phyloP scores from a whole-genome alignment of 2,888 invertebrate species.

The Cataglyphis albicans region DNA sequence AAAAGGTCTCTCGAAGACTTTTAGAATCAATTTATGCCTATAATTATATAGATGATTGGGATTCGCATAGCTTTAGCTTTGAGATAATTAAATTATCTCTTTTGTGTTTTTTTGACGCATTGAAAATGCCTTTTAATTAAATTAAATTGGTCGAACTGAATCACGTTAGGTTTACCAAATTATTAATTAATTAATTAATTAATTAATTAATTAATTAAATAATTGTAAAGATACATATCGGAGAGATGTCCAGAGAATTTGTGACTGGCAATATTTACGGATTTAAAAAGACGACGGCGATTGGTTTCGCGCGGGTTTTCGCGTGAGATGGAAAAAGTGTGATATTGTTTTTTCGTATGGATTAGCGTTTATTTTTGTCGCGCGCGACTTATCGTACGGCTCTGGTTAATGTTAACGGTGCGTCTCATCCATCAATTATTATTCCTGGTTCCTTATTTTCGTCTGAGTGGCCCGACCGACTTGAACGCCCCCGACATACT shows the following conservation, averaged over 20 bases:
- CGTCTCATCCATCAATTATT: conserved; percentile 72
- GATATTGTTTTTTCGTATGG: conserved; percentile 72
- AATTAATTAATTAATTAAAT: background rate
- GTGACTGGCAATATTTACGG: background rate
- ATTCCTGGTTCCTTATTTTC: conserved; percentile 75
- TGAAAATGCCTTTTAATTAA: background rate
- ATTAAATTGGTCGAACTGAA: background rate
- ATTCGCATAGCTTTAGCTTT: background rate
- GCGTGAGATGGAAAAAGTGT: conserved; percentile 51
- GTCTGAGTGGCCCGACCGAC: conserved; percentile 53
- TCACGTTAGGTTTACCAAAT: background rate
- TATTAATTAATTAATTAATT: too few relatives aligned
- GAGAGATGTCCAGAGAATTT: background rate
- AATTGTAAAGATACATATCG: background rate
- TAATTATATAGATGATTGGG: background rate
- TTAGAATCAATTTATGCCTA: conserved; percentile 30
- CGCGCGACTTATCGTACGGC: conserved; percentile 64
- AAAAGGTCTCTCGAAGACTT: conserved; percentile 46
- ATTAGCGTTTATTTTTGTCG: conserved; percentile 72
- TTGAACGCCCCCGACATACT: conserved; percentile 53
- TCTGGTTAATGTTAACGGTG: conserved; percentile 70
- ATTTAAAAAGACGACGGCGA: conserved; percentile 1
- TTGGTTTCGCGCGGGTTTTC: conserved; percentile 43
- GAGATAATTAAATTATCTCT: background rate
- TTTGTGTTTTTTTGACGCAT: background rate